Percentiles rank a stretch among this genome's conserved stretches.
These are phyloP conservation scores for Sarcophaga caerulescens DNA, from an alignment of 2,888 invertebrate genomes.

Conservation along the genomic window DNA sequence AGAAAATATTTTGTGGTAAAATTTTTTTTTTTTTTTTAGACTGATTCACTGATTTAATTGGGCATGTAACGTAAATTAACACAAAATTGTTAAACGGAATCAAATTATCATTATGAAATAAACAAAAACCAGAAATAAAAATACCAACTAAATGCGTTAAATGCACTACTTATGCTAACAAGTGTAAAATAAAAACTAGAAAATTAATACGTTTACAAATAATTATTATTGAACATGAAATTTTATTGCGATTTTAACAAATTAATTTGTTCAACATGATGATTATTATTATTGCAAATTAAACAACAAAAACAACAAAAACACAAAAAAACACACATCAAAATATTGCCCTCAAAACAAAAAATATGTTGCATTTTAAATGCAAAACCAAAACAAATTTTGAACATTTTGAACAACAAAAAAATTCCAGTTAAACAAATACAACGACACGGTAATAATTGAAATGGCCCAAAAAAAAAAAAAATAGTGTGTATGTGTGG, in stretches of 20 bases:
- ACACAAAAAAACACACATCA: not conserved
- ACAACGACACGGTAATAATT: not conserved
- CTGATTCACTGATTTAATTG: constrained; percentile 9
- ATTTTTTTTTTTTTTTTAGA: not conserved
- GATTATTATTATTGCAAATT: not conserved
- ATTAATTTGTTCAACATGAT: constrained; percentile 23
- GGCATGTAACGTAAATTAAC: not conserved
- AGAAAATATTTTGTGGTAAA: constrained; percentile 17
- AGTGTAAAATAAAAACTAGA: not conserved
- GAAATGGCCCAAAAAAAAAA: not conserved
- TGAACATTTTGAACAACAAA: not conserved
- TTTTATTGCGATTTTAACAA: constrained; percentile 25
- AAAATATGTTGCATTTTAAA: constrained; percentile 8
- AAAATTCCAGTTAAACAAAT: not conserved
- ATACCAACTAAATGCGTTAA: not conserved
- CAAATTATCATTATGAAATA: not conserved
- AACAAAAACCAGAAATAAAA: not conserved
- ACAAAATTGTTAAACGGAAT: not conserved
- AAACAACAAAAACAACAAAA: constrained; percentile 3
- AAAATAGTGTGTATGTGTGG: not conserved
- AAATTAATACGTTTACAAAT: constrained; percentile 1
- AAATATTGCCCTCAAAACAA: not conserved
- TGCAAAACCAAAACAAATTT: not conserved
- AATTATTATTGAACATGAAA: not conserved
- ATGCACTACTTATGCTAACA: not conserved